Conservation (phyloP, 2,888 invertebrate genomes). For the Tenodera sinensis region DNA sequence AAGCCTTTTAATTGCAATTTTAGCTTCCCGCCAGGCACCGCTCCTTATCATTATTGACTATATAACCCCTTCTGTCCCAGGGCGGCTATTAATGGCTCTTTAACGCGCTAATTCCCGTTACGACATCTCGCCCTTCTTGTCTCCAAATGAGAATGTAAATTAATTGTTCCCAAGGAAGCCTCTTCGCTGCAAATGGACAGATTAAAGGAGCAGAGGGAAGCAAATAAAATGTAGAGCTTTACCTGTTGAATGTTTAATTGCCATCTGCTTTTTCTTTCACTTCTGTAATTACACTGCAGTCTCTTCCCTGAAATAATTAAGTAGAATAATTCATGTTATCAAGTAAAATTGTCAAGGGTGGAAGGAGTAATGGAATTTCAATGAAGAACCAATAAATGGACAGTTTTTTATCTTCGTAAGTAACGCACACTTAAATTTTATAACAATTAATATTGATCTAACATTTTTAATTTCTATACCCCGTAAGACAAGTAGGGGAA, state of each 20-base stretch:
- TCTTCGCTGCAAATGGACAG: background rate
- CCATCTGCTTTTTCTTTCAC: background rate
- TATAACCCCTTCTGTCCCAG: background rate
- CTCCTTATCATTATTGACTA: background rate
- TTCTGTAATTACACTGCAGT: background rate
- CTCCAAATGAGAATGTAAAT: background rate
- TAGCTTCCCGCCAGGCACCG: background rate
- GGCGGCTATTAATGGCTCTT: background rate
- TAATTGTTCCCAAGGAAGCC: background rate
- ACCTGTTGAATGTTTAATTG: background rate
- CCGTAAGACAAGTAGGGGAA: too few relatives aligned
- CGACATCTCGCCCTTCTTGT: background rate
- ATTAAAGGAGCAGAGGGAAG: background rate
- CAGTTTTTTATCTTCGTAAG: too few relatives aligned
- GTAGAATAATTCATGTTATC: too few relatives aligned
- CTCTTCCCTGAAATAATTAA: too few relatives aligned
- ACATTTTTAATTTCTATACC: too few relatives aligned
- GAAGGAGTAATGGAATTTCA: too few relatives aligned
- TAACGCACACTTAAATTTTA: too few relatives aligned
- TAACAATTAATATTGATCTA: too few relatives aligned
- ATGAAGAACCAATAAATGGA: too few relatives aligned
- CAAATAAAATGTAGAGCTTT: background rate
- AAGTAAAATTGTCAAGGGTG: too few relatives aligned
- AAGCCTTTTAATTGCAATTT: conserved; percentile 24
- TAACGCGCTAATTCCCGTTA: conserved; percentile 5